Evolutionary conservation across 2,113 vertebrate species (phyloP), one percentile per base, ranked within the genome.

Genomic region (Choloepus hoffmanni): DNA sequence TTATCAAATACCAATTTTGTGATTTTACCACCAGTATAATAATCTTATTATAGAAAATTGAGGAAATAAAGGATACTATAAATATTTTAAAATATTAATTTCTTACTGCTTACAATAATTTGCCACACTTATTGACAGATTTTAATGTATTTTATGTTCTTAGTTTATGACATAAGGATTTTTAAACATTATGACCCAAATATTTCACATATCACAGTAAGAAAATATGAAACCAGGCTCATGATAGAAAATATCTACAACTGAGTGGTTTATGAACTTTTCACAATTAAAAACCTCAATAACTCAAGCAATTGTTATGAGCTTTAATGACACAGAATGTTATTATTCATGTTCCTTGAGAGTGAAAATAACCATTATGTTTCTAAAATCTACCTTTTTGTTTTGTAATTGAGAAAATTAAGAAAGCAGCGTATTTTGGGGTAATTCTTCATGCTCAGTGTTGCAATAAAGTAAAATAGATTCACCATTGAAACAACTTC

Each of bases 41-140:
- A 62, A 76, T 70, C 58, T 74, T 11, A 67, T 77, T 84, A 89
- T 50, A 68, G 18, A 70, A 84, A 84, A 63, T 60, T 68, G 19
- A 21, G 13, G 11, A 73, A 86, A 81, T 81, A 74, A 45, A 73
- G 18, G 74, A 11, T 24, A 70, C 11, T 33, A 45, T 40, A 77
- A 43, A 70, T 77, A 84, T 50, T 84, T 92, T 43, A 16, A 84
- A 95, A n/a, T 62, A 45, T 68, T 43, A 18, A 62, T 45, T 94
- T 95, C 2, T 53, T 91, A 30, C 33, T 2, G 53, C 8, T 83
- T 1, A 62, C 89, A 70, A 77, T 68, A 62, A 53, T 60, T 85
- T 70, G 11, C 33, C 77, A 72, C 43, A 84, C 30, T 74, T 30
- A n/a, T 36, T 23, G 21, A 88, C 68, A 84, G 28, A 63, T 55